Base-by-base conservation (phyloP, 2,113 vertebrate genomes). In the Aix galericulata region DNA sequence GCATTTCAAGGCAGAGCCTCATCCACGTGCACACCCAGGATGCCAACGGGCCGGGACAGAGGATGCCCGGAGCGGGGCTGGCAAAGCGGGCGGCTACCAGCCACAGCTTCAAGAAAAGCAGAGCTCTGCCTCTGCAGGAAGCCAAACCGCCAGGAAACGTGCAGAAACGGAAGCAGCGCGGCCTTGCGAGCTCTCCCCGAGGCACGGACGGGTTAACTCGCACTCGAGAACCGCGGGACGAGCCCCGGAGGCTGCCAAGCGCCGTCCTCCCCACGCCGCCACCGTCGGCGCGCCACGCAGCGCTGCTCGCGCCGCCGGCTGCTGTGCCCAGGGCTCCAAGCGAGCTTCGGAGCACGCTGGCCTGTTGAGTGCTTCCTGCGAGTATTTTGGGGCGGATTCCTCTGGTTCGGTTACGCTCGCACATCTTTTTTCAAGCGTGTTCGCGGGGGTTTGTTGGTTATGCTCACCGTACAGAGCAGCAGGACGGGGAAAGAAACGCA, bases 401-500 rank as follows among this genome's bases (percentile, higher is more conserved):
- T 50, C 46, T 64, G 74, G 36, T 79, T 75, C 36, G 17, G 69
- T 53, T 81, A 40, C 2, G 2, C 82, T 26, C 0, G 42, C 1
- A 56, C 2, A 5, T 91, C 93, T 52, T 50, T 32, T 6, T 64
- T 73, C 7, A 27, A 79, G 81, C 7, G 0, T 6, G 1, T 81
- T 75, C 46, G 2, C 4, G 31, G 52, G 27, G 27, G n/a, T 14
- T 31, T 79, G 86, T 20, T 3, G 46, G 52, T 56, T 4, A 11
- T 2, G 26, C 6, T 52, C 73, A 29, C 73, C 9, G 11, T 17
- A 36, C 27, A 58, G 44, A 92, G 91, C 46, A 44, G 58, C 52
- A 27, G 0, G 0, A 21, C 0, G 5, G 29, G 44, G 32, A 86
- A 72, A 34, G 2, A 27, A 1, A 73, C 1, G 0, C 18, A 4